Evolutionary conservation across 2,113 vertebrate species (phyloP), one percentile per base, ranked within the genome.

Genomic region (Hyaena hyaena): DNA sequence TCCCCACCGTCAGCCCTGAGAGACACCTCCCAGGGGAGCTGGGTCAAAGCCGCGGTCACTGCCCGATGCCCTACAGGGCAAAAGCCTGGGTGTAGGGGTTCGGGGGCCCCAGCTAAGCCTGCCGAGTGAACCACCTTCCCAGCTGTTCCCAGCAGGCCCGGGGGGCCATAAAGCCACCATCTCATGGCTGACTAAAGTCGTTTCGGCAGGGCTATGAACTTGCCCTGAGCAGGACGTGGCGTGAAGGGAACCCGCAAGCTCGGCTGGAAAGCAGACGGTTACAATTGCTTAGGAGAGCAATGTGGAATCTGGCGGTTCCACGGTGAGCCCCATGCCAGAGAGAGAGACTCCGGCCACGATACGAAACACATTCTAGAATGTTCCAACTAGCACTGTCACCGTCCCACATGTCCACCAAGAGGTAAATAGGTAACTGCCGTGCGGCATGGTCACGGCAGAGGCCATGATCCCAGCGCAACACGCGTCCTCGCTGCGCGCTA

Each of bases 171-270:
- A 43, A 53, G 58, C 45, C 53, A 21, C 10, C 93, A 63, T 4
- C n/a, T 92, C 73, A 10, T 1, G 19, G n/a, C n/a, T 26, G 23
- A 90, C 68, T 39, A 79, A 28, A 66, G 21, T 15, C 10, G 1
- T 21, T 63, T 71, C 2, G 58, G 79, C 31, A 23, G 87, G 17
- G 33, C n/a, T 26, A 68, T 12, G 9, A 24, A 50, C 6, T 3
- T 45, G 31, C 28, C 66, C 12, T 17, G 9, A 88, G 74, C n/a
- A 65, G 53, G 35, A 14, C 0, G 0, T 0, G 1, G n/a, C 35
- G 0, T 2, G 0, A 58, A 76, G 88, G 71, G 21, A 68, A 28
- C 14, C 66, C 28, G 4, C 4, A 1, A 10, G 69, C 10, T 16
- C 83, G 50, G 39, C 0, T 4, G 74, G 68, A 73, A 87, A 35